Base-by-base conservation (phyloP, 2,797 vertebrate genomes). In the Sebastes diploproa region DNA sequence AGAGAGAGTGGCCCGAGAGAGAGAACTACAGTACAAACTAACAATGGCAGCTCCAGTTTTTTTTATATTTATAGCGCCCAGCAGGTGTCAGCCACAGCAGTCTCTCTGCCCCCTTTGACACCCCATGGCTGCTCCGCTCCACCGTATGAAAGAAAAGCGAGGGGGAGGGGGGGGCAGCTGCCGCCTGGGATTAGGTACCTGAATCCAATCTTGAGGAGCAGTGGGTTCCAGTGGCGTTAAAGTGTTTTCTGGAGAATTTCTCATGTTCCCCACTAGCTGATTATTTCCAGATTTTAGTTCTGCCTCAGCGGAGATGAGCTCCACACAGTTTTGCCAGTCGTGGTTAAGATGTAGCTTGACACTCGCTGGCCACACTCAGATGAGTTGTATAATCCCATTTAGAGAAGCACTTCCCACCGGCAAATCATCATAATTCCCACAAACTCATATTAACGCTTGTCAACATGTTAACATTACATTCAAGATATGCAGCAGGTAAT, bases 211-310 rank as follows among this genome's bases (percentile, higher is more conserved):
- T 96, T 95, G 95, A 96, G 95, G 94, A 96, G 97, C 93, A 94
- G 95, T 95, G 96, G 96, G 95, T 96, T 99, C 97, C 97, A 97
- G 97, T 97, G 96, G 97, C 27, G 96, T 95, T 97, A 96, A 97
- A 98, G 96, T 97, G 96, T 96, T 97, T 97, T 97, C 96, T 91
- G 88, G 96, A 97, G 96, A 97, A 97, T 97, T 97, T 98, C 96
- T 98, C 96, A 95, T 97, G 96, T 96, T 97, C 97, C 95, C 95
- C 91, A 95, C 95, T 96, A 95, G 96, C 96, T 98, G 97, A 98
- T 99, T 99, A 98, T 97, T 98, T 99, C 97, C 97, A 98, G 97
- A 98, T 98, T 98, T 99, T 98, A 98, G 95, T 99, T 98, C 97
- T 97, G 97, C 95, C 72, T 95, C 96, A 96, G 94, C 90, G 94